Percentiles rank a stretch among this genome's conserved stretches.
Conservation (phyloP, 2,113 vertebrate genomes). For the Tonatia bakeri region DNA sequence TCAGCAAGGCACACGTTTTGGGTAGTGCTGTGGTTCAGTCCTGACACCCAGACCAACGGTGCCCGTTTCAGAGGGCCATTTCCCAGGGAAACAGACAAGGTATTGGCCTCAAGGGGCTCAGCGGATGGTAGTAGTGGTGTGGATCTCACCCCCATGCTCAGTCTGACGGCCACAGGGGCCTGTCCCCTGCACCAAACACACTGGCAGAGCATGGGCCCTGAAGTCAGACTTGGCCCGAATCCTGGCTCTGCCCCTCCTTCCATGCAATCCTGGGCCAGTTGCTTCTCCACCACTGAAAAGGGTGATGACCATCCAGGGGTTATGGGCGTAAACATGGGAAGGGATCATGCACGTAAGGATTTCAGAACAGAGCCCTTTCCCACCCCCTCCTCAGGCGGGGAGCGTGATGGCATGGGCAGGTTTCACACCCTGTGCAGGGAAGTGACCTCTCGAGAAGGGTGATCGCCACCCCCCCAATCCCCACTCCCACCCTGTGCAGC, state of each 20-base stretch:
- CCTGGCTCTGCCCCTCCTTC: not conserved
- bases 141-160: rapidly evolving
- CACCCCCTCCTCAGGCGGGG: not conserved
- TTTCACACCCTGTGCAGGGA: not conserved
- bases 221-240: not conserved
- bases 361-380: not conserved
- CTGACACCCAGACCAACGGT: not conserved
- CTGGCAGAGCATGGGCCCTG: not conserved
- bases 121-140: rapidly evolving
- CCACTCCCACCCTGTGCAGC: not conserved
- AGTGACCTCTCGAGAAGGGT: not conserved
- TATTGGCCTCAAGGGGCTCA: not conserved
- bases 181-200: rapidly evolving
- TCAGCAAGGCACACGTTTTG: not conserved
- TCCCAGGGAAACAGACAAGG: not conserved
- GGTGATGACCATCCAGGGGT: not conserved
- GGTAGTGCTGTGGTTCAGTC: not conserved
- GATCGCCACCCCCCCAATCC: not conserved
- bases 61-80: not conserved
- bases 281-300: not conserved
- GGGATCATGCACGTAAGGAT: not conserved
- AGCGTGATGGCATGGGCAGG: not conserved
- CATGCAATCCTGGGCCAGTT: rapidly evolving
- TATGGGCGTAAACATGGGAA: not conserved
- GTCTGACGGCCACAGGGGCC: not conserved